phyloP scores from a whole-genome alignment of 2,888 invertebrate genomes.

The Rhagophthalmus giganteus region DNA sequence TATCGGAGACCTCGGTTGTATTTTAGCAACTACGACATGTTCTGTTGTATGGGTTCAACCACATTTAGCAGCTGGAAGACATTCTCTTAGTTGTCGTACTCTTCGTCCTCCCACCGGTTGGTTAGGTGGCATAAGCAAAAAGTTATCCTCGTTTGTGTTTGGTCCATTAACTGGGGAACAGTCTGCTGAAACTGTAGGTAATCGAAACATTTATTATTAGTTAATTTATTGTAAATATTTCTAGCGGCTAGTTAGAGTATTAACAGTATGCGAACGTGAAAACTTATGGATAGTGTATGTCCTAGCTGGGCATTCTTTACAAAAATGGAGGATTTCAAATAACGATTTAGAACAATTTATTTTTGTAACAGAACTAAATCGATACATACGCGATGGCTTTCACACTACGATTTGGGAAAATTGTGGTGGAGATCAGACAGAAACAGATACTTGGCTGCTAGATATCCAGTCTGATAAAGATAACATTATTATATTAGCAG shows the following conservation, averaged over 20 bases:
- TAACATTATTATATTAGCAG: conserved; percentile 71
- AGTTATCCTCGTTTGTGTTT: conserved; percentile 80
- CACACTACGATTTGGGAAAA: conserved; percentile 69
- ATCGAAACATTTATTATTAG: neutral
- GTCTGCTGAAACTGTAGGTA: conserved; percentile 64
- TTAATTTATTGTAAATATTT: conserved; percentile 6
- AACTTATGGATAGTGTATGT: conserved; percentile 67
- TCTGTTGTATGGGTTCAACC: conserved; percentile 76
- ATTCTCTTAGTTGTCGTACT: conserved; percentile 67
- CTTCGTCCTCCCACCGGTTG: conserved; percentile 78
- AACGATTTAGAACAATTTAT: conserved; percentile 70
- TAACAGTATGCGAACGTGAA: conserved; percentile 55
- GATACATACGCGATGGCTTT: conserved; percentile 72
- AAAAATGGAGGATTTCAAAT: conserved; percentile 75
- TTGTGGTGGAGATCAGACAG: conserved; percentile 60
- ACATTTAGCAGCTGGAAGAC: conserved; percentile 67
- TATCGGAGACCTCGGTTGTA: conserved; percentile 72
- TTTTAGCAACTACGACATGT: conserved; percentile 90
- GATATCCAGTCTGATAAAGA: conserved; percentile 75
- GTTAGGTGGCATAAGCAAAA: conserved; percentile 83
- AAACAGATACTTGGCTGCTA: conserved; percentile 71
- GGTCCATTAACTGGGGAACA: conserved; percentile 69
- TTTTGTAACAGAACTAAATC: conserved; percentile 74
- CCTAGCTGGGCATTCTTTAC: conserved; percentile 76
- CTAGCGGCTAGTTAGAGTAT: conserved; percentile 69